Base-by-base conservation (phyloP, 2,797 vertebrate species). In the Neosilurus mollespiculum region DNA sequence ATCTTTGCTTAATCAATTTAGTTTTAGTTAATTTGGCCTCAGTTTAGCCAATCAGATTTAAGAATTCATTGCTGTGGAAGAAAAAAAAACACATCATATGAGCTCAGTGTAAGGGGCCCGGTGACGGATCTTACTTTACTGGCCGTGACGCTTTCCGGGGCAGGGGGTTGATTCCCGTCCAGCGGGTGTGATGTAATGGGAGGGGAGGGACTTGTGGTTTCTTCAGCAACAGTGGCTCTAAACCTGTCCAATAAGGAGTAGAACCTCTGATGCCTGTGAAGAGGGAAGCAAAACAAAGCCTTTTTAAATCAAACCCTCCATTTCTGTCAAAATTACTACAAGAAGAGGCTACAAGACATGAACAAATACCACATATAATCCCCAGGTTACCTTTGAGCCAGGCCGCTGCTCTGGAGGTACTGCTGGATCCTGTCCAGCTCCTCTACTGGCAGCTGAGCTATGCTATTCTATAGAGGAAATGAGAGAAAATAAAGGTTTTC, bases 241-340 rank as follows among this genome's bases (percentile, higher is more conserved):
- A 99, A 98, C 90, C 98, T 96, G 92, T 99, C 98, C 96, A 99
- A 93, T 93, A 99, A 95, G 9, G 97, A 99, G 93, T 96, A 98
- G 85, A 99, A 97, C 92, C 98, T 94, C 93, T 99, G 97, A 93
- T 99, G 98, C 88, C 98, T 99, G 91, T 34, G 24, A 1, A 83
- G 4, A 76, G 75, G 9, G 54, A 56, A 51, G 56, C 26, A 0
- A 79, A 5, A 20, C n/a, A 56, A 24, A 37, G 4, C 0, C 9
- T 30, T 18, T 80, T 49, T n/a, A 79, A 34, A 77, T 8, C 51
- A 30, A 15, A 4, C 49, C 11, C 10, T 22, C 22, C 10, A 61
- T 8, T 15, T 78, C 14, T 24, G 20, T 61, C 11, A 7, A 77
- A 5, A 77, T 14, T 14, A 22, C 9, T 34, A 2, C 37, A 43